Evolutionary conservation across 2,113 vertebrate species (phyloP).

Genomic region (Aptenodytes forsteri): DNA sequence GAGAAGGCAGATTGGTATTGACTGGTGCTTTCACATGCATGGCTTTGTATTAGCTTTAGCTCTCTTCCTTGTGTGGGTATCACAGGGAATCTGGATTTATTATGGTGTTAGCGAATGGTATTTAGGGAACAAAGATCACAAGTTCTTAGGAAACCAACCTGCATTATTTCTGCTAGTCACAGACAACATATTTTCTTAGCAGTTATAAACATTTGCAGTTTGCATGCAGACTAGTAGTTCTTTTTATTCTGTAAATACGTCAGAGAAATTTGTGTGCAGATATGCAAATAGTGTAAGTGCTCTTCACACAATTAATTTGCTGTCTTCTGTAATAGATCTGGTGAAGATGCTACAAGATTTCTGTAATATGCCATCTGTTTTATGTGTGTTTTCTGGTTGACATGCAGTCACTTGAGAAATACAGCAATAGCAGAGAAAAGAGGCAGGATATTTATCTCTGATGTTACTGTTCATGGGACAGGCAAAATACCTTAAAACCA

Average conservation of each 20-base stretch:
- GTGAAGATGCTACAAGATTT: slow-evolving; percentile 14
- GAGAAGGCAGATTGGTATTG: not conserved
- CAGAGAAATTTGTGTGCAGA: not conserved
- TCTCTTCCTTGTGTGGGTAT: not conserved
- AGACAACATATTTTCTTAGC: not conserved
- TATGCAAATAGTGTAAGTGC: not conserved
- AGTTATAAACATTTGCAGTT: not conserved
- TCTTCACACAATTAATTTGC: slow-evolving; percentile 6
- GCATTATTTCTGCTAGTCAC: not conserved
- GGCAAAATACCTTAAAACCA: not conserved
- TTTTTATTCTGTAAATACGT: not conserved
- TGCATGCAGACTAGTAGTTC: not conserved
- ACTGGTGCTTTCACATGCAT: not conserved
- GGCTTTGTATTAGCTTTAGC: not conserved
- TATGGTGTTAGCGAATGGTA: not conserved
- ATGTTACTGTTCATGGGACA: not conserved
- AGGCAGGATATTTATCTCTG: not conserved
- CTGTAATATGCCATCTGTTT: not conserved
- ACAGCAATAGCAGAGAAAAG: not conserved
- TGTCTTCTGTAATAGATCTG: not conserved
- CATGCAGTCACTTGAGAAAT: not conserved
- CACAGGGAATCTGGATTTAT: not conserved
- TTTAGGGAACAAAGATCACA: not conserved
- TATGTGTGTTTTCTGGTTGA: not conserved
- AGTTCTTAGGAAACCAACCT: not conserved